A percentile compares a stretch with the other conserved stretches of the same genome.
Evolutionary conservation across 2,888 invertebrate genomes (phyloP).

Genomic region (Cheilosia urbana): DNA sequence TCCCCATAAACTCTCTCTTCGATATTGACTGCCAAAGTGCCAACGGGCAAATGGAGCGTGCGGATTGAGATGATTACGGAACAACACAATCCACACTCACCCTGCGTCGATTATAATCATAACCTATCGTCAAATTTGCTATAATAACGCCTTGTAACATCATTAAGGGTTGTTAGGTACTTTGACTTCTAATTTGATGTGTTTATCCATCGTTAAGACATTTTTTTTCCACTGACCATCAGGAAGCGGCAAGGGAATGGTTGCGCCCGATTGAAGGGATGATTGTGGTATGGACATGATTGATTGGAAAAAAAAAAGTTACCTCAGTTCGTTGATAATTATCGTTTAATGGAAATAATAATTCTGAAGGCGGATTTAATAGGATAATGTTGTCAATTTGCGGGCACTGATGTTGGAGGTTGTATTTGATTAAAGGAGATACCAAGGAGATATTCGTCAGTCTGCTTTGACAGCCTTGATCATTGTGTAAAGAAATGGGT

Average conservation of each 20-base stretch:
- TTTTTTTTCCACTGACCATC: slow-evolving; percentile 29
- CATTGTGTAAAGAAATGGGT: no score
- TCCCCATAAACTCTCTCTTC: neutral
- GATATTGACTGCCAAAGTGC: slow-evolving; percentile 22
- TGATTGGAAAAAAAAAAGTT: slow-evolving; percentile 78
- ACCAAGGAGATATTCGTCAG: neutral
- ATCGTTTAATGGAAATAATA: slow-evolving; percentile 54
- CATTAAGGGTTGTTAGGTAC: slow-evolving; percentile 56
- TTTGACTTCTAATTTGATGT: slow-evolving; percentile 52
- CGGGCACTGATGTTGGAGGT: neutral
- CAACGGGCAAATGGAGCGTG: slow-evolving; percentile 33
- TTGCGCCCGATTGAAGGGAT: slow-evolving; percentile 37
- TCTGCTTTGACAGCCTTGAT: no score
- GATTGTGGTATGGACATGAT: slow-evolving; percentile 79
- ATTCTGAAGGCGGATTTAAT: slow-evolving; percentile 50
- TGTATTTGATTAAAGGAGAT: neutral
- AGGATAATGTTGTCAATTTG: slow-evolving; percentile 70
- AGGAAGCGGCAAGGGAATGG: neutral
- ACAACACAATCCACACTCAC: slow-evolving; percentile 1
- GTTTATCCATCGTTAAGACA: slow-evolving; percentile 23
- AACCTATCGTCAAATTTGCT: slow-evolving; percentile 47
- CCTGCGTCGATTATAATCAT: slow-evolving; percentile 39
- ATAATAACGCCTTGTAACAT: slow-evolving; percentile 43
- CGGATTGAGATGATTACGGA: slow-evolving; percentile 36
- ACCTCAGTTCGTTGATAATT: slow-evolving; percentile 47